Conservation (phyloP, 23 tunicate species). For the Halocynthia aurantium region DNA sequence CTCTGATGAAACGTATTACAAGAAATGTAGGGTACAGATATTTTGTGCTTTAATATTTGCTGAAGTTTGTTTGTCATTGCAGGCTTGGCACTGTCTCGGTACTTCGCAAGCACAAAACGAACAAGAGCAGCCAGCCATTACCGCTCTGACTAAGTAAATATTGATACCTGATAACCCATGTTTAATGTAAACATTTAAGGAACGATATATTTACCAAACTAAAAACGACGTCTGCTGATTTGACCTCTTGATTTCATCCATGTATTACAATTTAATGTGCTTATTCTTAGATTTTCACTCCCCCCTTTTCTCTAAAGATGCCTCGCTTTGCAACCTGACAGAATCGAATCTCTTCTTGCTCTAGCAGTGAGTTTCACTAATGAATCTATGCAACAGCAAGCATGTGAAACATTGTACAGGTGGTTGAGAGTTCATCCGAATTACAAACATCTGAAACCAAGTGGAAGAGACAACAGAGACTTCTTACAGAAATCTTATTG, state of each 20-base stretch:
- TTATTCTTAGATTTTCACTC: neutral
- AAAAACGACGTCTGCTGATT: neutral
- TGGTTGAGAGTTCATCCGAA: slow-evolving; percentile 71
- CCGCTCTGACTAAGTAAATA: slow-evolving; percentile 57
- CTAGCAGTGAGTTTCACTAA: slow-evolving; percentile 84
- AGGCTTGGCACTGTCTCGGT: slow-evolving; percentile 93
- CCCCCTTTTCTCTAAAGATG: slow-evolving; percentile 39
- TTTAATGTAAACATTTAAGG: neutral
- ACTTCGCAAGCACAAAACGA: slow-evolving; percentile 85
- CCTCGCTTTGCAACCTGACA: slow-evolving; percentile 47
- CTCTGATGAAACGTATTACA: neutral
- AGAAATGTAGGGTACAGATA: neutral
- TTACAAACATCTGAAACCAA: slow-evolving; percentile 20
- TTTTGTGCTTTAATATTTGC: neutral
- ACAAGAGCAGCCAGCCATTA: slow-evolving; percentile 78
- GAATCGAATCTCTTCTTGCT: slow-evolving; percentile 53
- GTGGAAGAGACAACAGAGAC: neutral
- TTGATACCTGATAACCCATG: neutral
- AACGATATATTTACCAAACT: too few species aligned
- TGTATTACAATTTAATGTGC: neutral
- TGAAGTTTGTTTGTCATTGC: neutral
- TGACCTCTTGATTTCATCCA: neutral
- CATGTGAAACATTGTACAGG: slow-evolving; percentile 34
- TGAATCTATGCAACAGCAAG: slow-evolving; percentile 75
- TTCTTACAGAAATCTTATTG: slow-evolving; percentile 9